Percentiles rank a stretch among this genome's conserved stretches.
Conservation (phyloP, 2,797 vertebrate species). For the Rousettus madagascariensis region DNA sequence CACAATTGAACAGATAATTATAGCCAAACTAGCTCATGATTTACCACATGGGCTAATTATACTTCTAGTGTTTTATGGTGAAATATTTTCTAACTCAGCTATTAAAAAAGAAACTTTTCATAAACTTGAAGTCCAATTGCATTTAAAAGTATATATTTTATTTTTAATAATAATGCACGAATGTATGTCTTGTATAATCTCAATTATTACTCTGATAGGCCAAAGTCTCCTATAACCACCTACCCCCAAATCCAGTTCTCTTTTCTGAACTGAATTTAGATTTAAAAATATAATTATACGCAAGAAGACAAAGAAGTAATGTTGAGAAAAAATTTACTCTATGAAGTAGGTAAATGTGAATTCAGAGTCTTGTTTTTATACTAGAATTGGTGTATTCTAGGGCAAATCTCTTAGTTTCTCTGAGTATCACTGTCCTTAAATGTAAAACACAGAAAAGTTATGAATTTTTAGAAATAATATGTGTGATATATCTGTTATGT, state of each 20-base stretch:
- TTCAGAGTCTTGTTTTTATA: not conserved
- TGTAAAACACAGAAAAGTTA: not conserved
- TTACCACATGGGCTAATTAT: conserved; percentile 23
- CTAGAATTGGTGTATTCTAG: not conserved
- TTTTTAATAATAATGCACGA: not conserved
- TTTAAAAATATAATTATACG: not conserved
- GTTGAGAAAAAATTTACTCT: not conserved
- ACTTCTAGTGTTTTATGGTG: not conserved
- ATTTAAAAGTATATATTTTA: not conserved
- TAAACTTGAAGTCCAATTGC: not conserved
- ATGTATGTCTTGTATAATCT: not conserved
- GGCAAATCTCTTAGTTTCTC: not conserved
- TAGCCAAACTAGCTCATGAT: not conserved
- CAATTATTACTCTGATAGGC: not conserved
- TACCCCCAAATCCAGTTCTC: not conserved
- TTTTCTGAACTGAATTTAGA: not conserved
- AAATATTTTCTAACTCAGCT: not conserved
- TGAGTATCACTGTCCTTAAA: not conserved
- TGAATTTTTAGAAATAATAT: not conserved
- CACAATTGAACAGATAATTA: conserved; percentile 17
- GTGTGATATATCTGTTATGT: not conserved
- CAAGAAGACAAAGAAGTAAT: not conserved
- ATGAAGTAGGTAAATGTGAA: not conserved
- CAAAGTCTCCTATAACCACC: not conserved
- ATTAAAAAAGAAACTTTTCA: conserved; percentile 7